phyloP scores from a whole-genome alignment of 2,113 vertebrate genomes.

The Neolamprologus sp. region DNA sequence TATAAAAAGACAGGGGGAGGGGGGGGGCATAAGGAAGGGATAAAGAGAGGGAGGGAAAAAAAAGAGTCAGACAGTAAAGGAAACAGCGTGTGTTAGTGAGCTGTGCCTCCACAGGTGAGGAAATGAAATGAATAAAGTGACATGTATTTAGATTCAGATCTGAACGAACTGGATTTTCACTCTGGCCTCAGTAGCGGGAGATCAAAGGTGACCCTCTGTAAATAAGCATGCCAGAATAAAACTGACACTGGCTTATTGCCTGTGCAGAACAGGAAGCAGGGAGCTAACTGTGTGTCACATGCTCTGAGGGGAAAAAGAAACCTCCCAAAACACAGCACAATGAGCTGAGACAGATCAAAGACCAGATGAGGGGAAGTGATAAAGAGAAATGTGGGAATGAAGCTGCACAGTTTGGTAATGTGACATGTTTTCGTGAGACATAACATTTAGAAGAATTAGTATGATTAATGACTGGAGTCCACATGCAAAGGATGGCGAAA shows the following conservation, averaged over 20 bases:
- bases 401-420: background rate
- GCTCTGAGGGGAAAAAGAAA: background rate
- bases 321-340: background rate
- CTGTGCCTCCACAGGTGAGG: conserved; percentile 40
- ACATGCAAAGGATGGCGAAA: background rate
- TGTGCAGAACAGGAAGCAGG: background rate
- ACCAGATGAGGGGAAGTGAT: background rate
- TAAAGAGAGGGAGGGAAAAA: background rate
- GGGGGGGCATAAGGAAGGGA: background rate
- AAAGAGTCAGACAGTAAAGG: conserved; percentile 40
- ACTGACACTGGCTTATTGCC: background rate
- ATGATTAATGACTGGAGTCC: background rate
- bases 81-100: conserved; percentile 54
- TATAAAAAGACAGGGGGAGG: background rate
- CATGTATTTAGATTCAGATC: background rate
- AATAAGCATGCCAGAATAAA: background rate
- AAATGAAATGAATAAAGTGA: conserved; percentile 17
- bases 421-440: background rate
- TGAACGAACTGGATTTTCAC: background rate
- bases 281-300: background rate
- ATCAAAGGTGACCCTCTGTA: background rate
- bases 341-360: background rate
- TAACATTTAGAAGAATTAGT: background rate
- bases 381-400: background rate
- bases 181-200: background rate